Percentiles rank a stretch among this genome's conserved stretches.
Conservation (phyloP, 2,113 vertebrate species). For the Pedionomus torquatus region DNA sequence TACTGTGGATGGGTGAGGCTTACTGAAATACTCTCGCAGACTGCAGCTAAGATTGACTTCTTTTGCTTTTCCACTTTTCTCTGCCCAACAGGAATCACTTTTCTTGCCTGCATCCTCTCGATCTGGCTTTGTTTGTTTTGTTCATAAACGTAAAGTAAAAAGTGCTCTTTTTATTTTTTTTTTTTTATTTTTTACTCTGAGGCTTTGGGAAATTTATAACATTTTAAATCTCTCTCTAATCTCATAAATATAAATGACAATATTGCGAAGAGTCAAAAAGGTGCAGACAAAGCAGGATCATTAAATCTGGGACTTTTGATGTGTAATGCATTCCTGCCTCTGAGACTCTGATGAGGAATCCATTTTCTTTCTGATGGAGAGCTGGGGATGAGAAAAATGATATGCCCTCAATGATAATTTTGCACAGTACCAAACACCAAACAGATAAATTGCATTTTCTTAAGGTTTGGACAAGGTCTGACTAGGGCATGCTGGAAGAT, state of each 20-base stretch:
- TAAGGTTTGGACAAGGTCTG: not conserved
- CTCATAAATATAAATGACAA: constrained; percentile 67
- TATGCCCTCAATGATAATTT: not conserved
- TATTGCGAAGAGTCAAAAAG: constrained; percentile 11
- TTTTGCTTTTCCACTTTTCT: not conserved
- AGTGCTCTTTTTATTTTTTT: not conserved
- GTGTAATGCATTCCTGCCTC: not conserved
- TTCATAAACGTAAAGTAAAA: not conserved
- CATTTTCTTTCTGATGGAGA: not conserved
- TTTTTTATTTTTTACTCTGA: not conserved
- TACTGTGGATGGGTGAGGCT: not conserved
- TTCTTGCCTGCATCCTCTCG: not conserved
- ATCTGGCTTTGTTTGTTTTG: not conserved
- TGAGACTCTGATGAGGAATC: not conserved
- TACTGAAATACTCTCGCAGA: not conserved
- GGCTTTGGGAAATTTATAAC: not conserved
- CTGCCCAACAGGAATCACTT: not conserved
- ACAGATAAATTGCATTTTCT: not conserved
- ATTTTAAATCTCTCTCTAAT: constrained; percentile 30
- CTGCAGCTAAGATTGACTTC: not conserved
- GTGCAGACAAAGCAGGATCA: not conserved
- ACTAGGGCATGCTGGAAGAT: not conserved
- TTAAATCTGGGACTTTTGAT: not conserved
- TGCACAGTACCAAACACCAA: not conserved
- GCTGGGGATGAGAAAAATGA: not conserved